Evolutionary conservation across 2,888 invertebrate species (phyloP), one percentile per base, ranked within the genome.

Genomic region (Chrysolina oricalcia): DNA sequence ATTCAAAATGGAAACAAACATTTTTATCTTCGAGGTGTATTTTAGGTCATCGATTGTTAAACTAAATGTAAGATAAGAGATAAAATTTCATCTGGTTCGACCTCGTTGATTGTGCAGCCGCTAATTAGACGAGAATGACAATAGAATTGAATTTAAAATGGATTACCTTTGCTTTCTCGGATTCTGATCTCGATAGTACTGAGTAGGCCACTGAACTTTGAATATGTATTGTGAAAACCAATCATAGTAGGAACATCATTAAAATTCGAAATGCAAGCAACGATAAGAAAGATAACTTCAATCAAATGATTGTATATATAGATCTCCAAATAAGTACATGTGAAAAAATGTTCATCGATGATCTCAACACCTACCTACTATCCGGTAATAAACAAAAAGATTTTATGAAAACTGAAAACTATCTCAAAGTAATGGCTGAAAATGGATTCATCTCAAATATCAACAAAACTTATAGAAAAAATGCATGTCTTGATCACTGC

Each of bases 11-110:
- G 43, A 11, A 11, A 11, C 11, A 67, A 46, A 27, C 48, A 50
- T 48, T 67, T 46, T 21, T 67, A 67, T 19, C 17, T n/a, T 35
- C 19, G 27, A 15, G 23, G 48, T 67, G 48, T 67, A 67, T 67
- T 67, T 48, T 67, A 67, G 48, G 48, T 67, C 67, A 67, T 48
- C 67, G 50, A 48, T 9, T 67, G 67, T 67, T 67, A 23, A 67
- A 67, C 27, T 50, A 48, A n/a, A 48, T 9, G 15, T n/a, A 21
- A 43, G 67, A 67, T 67, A 48, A 48, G 23, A 67, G 48, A 67
- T 67, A 62, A 13, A 46, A 8, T 43, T 46, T 71, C 41, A 43
- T 72, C 21, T 72, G 15, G 43, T 43, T 11, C 43, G 27, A 27
- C 27, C 27, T 27, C 27, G 5, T 27, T 27, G 5, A 5, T 27